Evolutionary conservation across 2,888 invertebrate species (phyloP), one percentile per base, ranked within the genome.

Genomic region (Pristionchus maxplancki): DNA sequence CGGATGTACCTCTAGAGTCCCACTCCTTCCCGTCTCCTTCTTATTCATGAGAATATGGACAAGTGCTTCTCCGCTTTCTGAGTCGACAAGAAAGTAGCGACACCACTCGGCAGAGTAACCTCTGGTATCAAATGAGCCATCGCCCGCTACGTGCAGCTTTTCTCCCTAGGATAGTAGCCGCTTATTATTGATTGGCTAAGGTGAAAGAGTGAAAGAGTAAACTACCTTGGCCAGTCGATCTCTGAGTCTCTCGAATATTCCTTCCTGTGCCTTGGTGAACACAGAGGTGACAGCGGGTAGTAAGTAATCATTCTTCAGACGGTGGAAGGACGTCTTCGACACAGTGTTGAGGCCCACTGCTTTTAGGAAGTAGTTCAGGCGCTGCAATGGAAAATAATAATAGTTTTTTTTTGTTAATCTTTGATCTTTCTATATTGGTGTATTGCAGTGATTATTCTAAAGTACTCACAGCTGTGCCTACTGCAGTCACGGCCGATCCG

Each of bases 1-100:
- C n/a, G n/a, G n/a, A n/a, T 17, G 15, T 71, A 81, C 81, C 31
- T 81, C 81, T 1, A 81, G 31, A n/a, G 48, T 81, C 1, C 81
- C 81, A 28, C 48, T 48, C 17, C 28, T 28, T 11, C 81, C 81
- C 1, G 81, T 81, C 1, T 81, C 81, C 31, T 81, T 81, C 28
- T 81, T 81, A 28, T 81, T 44, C 81, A 81, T 81, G n/a, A 81
- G 48, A 1, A 81, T 48, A 28, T 81, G 31, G 0, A 28, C 28
- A 1, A 81, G 81, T 6, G 31, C 48, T 24, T 81, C 81, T 48
- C 81, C 81, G 3, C 48, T 81, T 15, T 48, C 28, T 28, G 48
- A 48, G 48, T 81, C 81, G 5, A 81, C 50, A 28, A 81, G 17
- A 37, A 81, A 81, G 17, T 81, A 81, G 4, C 81, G n/a, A 31